phyloP scores from a whole-genome alignment of 1,140 invertebrate genomes.

The Aphaenogaster ashmeadi region DNA sequence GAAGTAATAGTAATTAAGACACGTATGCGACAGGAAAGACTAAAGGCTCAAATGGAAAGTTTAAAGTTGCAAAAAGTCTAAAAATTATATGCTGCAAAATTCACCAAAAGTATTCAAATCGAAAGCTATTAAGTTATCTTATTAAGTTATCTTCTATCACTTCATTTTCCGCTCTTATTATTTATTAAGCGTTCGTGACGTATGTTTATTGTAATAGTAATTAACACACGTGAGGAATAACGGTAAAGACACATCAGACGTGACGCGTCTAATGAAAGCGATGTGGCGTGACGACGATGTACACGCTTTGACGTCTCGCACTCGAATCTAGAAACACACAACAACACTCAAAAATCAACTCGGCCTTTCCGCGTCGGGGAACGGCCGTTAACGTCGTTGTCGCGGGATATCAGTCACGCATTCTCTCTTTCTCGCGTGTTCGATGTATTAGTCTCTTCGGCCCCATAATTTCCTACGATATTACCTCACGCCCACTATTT shows the following conservation, averaged over 20 bases:
- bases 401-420: constrained; percentile 46
- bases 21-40: background rate
- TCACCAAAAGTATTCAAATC: background rate
- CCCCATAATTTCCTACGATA: constrained; percentile 54
- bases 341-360: constrained; percentile 37
- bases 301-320: constrained; percentile 6
- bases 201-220: constrained; percentile 30
- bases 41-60: background rate
- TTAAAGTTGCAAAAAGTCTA: background rate
- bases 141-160: background rate
- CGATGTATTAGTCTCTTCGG: constrained; percentile 42
- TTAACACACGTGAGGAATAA: background rate
- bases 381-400: constrained; percentile 40
- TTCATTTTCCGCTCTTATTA: background rate
- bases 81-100: background rate
- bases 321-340: constrained; percentile 33
- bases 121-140: background rate
- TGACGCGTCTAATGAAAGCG: constrained; percentile 18
- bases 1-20: constrained; percentile 38
- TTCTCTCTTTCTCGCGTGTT: constrained; percentile 10
- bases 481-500: constrained; percentile 58
- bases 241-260: background rate
- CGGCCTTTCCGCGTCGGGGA: background rate
- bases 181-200: background rate
- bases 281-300: background rate